Base-by-base conservation (phyloP, 2,113 vertebrate genomes). In the Vulpes lagopus region DNA sequence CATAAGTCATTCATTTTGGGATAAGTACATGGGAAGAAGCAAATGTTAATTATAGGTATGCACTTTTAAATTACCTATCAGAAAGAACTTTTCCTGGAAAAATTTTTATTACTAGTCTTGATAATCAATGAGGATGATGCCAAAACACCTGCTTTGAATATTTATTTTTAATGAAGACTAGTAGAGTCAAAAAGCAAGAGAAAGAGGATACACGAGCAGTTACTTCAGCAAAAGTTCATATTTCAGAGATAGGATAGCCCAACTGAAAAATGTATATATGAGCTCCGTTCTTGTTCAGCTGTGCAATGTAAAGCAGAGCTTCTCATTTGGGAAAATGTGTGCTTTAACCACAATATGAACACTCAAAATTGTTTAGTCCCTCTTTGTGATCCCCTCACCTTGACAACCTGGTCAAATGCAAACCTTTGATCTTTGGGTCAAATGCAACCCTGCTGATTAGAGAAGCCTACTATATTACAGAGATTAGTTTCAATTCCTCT, bases 111-210 rank as follows among this genome's bases (percentile, higher is more conserved):
- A 8, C 57, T 65, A 22, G 20, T 55, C 38, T 89, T 88, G 38
- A 84, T 2, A 74, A 35, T 73, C 51, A 87, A 11, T 89, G 14
- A 94, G 3, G 2, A 73, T 87, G 43, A 19, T 60, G 20, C 12
- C 43, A 93, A 96, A 62, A 62, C 8, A 89, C 60, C 22, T 80
- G 4, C 12, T 94, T 92, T 89, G 51, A 64, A 35, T 93, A 43
- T 94, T 91, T 83, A 38, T 79, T 93, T 93, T 89, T 67, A 94
- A 74, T 27, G 19, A 67, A 87, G 12, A 69, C 43, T 30, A 2
- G 5, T 69, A 78, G 11, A 76, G 25, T 93, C 32, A 92, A 57
- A 92, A 57, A 74, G 27, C 35, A 78, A 88, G 17, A 89, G 17
- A 91, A 53, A 82, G 53, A n/a, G 12, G 3, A 38, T 35, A 59